A percentile compares a stretch with the other conserved stretches of the same genome.
Conservation (phyloP, 2,797 vertebrate species). For the Lutjanus campechanus region DNA sequence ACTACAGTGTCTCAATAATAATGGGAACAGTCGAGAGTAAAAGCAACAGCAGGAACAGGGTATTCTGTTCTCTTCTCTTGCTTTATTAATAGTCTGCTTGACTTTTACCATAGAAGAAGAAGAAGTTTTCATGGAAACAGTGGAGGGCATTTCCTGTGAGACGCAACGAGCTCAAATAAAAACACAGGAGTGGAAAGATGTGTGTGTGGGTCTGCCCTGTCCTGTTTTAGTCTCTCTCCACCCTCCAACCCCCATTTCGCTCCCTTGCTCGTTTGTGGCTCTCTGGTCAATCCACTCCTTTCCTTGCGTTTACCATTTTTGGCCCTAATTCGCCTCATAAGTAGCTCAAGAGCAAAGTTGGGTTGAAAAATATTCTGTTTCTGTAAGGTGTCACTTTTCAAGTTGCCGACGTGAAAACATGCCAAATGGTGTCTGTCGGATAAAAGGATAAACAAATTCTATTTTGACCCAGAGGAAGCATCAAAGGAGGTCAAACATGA, state of each 20-base stretch:
- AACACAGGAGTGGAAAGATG: constrained; percentile 77
- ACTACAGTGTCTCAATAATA: not conserved
- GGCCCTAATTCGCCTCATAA: constrained; percentile 38
- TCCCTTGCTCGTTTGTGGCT: constrained; percentile 25
- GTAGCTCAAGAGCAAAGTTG: constrained; percentile 19
- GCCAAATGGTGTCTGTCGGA: constrained; percentile 43
- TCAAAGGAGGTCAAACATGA: constrained; percentile 67
- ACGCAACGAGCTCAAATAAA: constrained; percentile 70
- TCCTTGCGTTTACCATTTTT: constrained; percentile 63
- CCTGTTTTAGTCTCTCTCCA: constrained; percentile 61
- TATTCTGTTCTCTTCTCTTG: constrained; percentile 25
- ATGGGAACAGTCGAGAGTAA: not conserved
- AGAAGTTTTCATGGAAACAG: constrained; percentile 64
- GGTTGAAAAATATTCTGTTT: constrained; percentile 31
- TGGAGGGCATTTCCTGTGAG: constrained; percentile 80
- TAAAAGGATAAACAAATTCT: constrained; percentile 61
- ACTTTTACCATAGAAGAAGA: constrained; percentile 63
- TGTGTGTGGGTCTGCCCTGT: constrained; percentile 69
- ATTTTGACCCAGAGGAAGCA: constrained; percentile 57
- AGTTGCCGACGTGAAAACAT: constrained; percentile 54
- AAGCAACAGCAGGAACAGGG: constrained; percentile 4
- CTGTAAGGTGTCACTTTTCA: constrained; percentile 47
- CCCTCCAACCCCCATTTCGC: constrained; percentile 32
- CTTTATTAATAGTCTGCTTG: constrained; percentile 57
- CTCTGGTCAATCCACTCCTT: constrained; percentile 40